These are phyloP conservation scores for Pavo muticus DNA, from an alignment of 2,113 vertebrate species.

Conservation along the genomic window DNA sequence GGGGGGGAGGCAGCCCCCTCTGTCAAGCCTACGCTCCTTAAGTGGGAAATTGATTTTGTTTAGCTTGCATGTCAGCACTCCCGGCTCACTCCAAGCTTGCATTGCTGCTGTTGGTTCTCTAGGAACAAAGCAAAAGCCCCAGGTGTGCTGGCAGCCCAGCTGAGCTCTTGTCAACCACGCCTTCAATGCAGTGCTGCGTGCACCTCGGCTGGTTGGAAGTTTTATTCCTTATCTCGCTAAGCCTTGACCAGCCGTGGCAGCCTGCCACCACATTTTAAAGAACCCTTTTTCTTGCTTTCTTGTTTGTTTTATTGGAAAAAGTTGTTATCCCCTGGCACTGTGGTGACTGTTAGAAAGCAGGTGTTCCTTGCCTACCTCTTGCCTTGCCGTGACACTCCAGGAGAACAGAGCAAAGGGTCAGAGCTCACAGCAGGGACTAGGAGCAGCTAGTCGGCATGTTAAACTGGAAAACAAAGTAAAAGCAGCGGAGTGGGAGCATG, in stretches of 20 bases:
- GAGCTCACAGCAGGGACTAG: not conserved
- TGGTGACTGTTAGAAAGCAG: not conserved
- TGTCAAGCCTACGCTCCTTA: rapidly evolving
- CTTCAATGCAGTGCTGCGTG: rapidly evolving
- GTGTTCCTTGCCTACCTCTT: not conserved
- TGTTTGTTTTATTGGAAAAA: not conserved
- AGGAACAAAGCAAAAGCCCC: not conserved
- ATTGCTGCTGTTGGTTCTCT: not conserved
- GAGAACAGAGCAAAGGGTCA: not conserved
- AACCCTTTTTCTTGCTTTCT: not conserved
- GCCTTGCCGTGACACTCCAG: not conserved
- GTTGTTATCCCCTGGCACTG: not conserved
- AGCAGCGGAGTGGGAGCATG: not conserved
- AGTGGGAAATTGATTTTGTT: not conserved
- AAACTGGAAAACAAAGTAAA: not conserved
- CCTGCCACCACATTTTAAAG: not conserved
- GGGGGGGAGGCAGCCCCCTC: not conserved
- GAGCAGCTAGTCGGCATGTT: not conserved
- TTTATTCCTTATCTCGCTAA: not conserved
- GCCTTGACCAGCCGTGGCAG: rapidly evolving
- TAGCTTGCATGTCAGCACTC: not conserved
- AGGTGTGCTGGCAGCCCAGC: not conserved
- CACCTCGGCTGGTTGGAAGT: not conserved
- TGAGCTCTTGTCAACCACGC: not conserved
- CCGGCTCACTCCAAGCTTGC: not conserved